These are phyloP conservation scores for Mesorhabditis sp. DNA, from an alignment of 2,888 invertebrate species.

Conservation along the genomic window DNA sequence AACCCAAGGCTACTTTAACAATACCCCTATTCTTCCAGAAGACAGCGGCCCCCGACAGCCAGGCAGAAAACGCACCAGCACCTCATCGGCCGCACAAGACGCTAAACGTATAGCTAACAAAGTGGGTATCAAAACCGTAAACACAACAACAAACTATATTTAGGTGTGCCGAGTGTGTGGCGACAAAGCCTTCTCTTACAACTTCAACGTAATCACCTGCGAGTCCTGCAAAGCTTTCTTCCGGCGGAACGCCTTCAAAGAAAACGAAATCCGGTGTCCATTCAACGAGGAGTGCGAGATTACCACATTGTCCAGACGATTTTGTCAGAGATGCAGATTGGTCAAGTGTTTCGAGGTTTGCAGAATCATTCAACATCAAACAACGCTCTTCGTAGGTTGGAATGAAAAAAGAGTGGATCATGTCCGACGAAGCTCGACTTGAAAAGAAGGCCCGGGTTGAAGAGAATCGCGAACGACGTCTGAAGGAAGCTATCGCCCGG, in stretches of 20 bases:
- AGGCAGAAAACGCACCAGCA: too few relatives aligned
- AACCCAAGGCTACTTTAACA: too few relatives aligned
- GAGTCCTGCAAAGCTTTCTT: slow-evolving; percentile 97
- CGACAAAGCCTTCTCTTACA: slow-evolving; percentile 64
- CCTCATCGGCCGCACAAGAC: too few relatives aligned
- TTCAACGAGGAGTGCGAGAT: slow-evolving; percentile 53
- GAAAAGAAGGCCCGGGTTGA: slow-evolving; percentile 55
- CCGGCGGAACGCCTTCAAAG: slow-evolving; percentile 77
- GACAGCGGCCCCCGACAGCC: too few relatives aligned
- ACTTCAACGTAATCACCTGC: slow-evolving; percentile 66
- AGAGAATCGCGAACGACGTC: slow-evolving; percentile 45
- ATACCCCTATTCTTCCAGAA: too few relatives aligned
- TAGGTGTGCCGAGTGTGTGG: slow-evolving; percentile 84
- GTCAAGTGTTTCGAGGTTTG: slow-evolving; percentile 76
- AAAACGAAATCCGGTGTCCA: slow-evolving; percentile 28
- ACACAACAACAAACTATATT: neutral
- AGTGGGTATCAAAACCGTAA: too few relatives aligned
- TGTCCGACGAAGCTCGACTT: slow-evolving; percentile 53
- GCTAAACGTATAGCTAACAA: too few relatives aligned
- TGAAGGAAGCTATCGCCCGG: slow-evolving; percentile 11
- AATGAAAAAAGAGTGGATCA: slow-evolving; percentile 57
- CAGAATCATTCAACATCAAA: neutral
- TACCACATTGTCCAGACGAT: slow-evolving; percentile 72
- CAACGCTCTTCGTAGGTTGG: slow-evolving; percentile 31
- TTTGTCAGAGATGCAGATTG: slow-evolving; percentile 90